phyloP scores from a whole-genome alignment of 2,797 vertebrate genomes.

The Hoplostethus atlanticus region DNA sequence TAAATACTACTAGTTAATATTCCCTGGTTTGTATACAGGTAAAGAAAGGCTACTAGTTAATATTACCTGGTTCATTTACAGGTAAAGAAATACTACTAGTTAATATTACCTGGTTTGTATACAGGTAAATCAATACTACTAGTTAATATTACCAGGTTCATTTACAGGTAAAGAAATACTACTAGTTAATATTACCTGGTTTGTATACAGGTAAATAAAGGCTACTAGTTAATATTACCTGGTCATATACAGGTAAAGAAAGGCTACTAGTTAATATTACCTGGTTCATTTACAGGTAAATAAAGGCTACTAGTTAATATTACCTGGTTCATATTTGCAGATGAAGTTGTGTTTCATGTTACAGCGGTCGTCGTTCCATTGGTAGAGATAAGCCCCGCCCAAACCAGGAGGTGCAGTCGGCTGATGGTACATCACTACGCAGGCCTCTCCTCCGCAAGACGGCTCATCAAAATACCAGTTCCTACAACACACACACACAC shows the following conservation, averaged over 20 bases:
- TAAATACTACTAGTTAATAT: slow-evolving; percentile 18
- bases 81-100: slow-evolving; percentile 18
- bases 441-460: slow-evolving; percentile 96
- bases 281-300: neutral
- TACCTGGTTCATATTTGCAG: slow-evolving; percentile 94
- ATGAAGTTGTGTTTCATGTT: slow-evolving; percentile 99
- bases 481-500: slow-evolving; percentile 72
- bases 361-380: slow-evolving; percentile 98
- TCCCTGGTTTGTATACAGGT: slow-evolving; percentile 79
- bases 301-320: slow-evolving; percentile 19
- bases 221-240: too few relatives aligned
- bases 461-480: slow-evolving; percentile 98
- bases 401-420: slow-evolving; percentile 91
- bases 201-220: slow-evolving; percentile 6
- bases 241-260: too few relatives aligned
- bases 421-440: slow-evolving; percentile 99
- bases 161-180: neutral
- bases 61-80: neutral
- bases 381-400: slow-evolving; percentile 94
- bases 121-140: too few relatives aligned
- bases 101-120: slow-evolving; percentile 79
- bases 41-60: too few relatives aligned
- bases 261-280: too few relatives aligned
- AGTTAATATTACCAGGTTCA: neutral
- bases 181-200: slow-evolving; percentile 79